A percentile compares a stretch with the other conserved stretches of the same genome.
Conservation (phyloP, 1,140 invertebrate genomes). For the Steinernema khuongi region DNA sequence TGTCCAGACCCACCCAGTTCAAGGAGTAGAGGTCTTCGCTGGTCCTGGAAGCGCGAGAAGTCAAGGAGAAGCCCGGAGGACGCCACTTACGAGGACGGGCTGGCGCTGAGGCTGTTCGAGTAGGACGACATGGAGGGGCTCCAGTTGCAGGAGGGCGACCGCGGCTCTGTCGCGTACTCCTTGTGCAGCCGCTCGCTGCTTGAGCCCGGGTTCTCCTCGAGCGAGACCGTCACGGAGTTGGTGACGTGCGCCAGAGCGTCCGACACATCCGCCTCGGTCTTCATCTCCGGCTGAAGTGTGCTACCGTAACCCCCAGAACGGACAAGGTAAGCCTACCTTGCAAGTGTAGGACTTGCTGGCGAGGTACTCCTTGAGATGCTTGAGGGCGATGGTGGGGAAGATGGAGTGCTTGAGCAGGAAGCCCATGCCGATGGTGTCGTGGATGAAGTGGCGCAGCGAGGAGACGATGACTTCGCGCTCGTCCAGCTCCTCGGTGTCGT, state of each 20-base stretch:
- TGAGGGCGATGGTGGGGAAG: not conserved
- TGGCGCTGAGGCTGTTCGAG: not conserved
- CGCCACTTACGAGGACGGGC: not conserved
- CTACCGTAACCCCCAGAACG: not conserved
- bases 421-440: slow-evolving; percentile 8
- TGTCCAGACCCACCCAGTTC: not conserved
- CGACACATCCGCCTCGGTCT: not conserved
- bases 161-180: not conserved
- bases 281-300: not conserved
- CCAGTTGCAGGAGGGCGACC: not conserved
- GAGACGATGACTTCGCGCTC: not conserved
- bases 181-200: not conserved
- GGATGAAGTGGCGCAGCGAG: not conserved
- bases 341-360: not conserved
- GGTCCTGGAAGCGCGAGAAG: not conserved
- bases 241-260: not conserved
- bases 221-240: not conserved
- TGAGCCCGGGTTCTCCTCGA: not conserved
- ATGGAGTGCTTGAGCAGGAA: not conserved
- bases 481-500: not conserved
- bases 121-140: not conserved
- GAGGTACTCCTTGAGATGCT: not conserved
- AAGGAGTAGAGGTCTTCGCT: not conserved
- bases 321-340: not conserved
- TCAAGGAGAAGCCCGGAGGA: not conserved